Evolutionary conservation across 2,113 vertebrate species (phyloP).

Genomic region (Ariopsis seemanni): DNA sequence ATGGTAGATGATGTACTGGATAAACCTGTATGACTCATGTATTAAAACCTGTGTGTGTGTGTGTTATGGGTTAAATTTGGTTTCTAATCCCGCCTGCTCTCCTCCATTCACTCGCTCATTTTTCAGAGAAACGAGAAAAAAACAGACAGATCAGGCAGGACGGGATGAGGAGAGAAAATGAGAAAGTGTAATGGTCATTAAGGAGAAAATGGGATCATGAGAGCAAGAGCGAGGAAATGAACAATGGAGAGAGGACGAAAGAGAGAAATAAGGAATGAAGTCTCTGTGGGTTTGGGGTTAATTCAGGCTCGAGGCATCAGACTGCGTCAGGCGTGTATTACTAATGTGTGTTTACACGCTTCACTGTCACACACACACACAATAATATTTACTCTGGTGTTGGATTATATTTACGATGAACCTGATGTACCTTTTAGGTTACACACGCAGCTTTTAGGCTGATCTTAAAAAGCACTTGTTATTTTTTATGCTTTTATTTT

Average conservation of each 20-base stretch:
- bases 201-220: not conserved
- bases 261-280: constrained; percentile 42
- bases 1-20: not conserved
- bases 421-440: too few species aligned
- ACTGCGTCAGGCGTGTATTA: constrained; percentile 67
- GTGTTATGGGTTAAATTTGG: not conserved
- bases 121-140: not conserved
- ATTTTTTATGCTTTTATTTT: too few species aligned
- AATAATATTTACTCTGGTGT: not conserved
- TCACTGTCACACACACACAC: constrained; percentile 51
- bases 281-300: constrained; percentile 63
- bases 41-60: not conserved
- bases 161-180: not conserved
- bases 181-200: not conserved
- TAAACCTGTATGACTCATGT: not conserved
- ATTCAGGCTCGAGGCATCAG: constrained; percentile 67
- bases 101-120: not conserved
- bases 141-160: not conserved
- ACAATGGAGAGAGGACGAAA: not conserved
- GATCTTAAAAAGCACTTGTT: not conserved
- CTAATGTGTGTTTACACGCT: constrained; percentile 74
- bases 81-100: not conserved
- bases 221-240: not conserved
- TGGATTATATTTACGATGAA: not conserved
- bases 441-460: not conserved